Evolutionary conservation across 2,797 vertebrate species (phyloP).

Genomic region (Taeniopygia guttata): DNA sequence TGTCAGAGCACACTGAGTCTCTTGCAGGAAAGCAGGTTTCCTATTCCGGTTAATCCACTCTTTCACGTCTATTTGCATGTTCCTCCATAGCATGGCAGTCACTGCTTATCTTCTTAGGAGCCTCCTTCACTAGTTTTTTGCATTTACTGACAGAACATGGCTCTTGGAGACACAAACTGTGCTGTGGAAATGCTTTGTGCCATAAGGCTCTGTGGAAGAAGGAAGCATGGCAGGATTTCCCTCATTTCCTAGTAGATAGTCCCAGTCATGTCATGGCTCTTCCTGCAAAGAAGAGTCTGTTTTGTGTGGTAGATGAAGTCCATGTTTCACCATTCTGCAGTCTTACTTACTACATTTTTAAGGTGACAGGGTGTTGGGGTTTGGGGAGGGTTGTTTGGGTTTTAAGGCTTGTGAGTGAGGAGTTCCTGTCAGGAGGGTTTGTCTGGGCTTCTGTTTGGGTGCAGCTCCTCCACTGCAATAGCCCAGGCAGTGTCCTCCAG

Average conservation of each 20-base stretch:
- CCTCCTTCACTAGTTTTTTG: background rate
- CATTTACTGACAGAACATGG: background rate
- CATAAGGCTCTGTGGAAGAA: background rate
- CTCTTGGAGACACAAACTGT: background rate
- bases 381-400: background rate
- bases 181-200: background rate
- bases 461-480: background rate
- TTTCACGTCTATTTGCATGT: constrained; percentile 10
- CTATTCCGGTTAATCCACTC: constrained; percentile 19
- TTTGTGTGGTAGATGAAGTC: background rate
- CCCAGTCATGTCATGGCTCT: background rate
- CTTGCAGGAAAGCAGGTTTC: constrained; percentile 9
- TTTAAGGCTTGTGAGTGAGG: background rate
- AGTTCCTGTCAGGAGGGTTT: background rate
- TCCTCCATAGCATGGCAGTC: background rate
- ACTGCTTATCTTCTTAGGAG: background rate
- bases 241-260: background rate
- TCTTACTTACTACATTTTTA: background rate
- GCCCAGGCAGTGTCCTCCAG: background rate
- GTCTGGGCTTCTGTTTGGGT: background rate
- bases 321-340: background rate
- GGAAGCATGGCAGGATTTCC: background rate
- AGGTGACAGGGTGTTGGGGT: background rate
- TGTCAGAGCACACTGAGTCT: background rate
- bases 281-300: background rate